phyloP scores from a whole-genome alignment of 2,797 vertebrate genomes.

The Pogoniulus pusillus region DNA sequence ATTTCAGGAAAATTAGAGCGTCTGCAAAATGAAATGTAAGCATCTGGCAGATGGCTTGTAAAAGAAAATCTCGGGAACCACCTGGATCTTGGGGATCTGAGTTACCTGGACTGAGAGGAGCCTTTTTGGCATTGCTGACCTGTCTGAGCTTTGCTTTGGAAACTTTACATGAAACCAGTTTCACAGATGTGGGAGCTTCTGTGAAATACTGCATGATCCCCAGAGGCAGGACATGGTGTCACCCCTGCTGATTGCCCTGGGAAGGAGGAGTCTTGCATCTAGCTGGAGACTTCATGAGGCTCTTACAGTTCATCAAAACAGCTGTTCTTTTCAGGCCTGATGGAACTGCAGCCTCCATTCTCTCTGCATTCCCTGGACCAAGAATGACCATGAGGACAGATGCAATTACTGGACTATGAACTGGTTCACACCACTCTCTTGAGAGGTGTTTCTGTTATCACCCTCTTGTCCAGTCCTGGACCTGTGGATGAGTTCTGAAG shows the following conservation, averaged over 20 bases:
- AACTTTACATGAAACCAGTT: neutral
- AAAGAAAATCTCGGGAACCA: conserved; percentile 61
- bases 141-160: neutral
- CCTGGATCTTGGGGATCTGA: conserved; percentile 56
- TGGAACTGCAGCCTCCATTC: rapidly evolving
- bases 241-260: neutral
- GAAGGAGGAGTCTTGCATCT: neutral
- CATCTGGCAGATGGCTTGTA: conserved; percentile 68
- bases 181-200: neutral
- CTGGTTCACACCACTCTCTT: neutral
- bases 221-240: neutral
- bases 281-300: neutral
- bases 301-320: neutral
- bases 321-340: neutral
- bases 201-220: neutral
- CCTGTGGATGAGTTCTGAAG: rapidly evolving
- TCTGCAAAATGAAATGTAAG: conserved; percentile 48
- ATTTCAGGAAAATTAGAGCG: conserved; percentile 47
- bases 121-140: neutral
- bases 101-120: neutral
- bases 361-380: rapidly evolving
- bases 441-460: neutral
- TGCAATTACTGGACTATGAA: neutral
- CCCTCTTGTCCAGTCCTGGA: neutral
- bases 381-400: neutral